Percentiles rank a stretch among this genome's conserved stretches.
Conservation (phyloP, 2,113 vertebrate genomes). For the Myxocyprinus asiaticus region DNA sequence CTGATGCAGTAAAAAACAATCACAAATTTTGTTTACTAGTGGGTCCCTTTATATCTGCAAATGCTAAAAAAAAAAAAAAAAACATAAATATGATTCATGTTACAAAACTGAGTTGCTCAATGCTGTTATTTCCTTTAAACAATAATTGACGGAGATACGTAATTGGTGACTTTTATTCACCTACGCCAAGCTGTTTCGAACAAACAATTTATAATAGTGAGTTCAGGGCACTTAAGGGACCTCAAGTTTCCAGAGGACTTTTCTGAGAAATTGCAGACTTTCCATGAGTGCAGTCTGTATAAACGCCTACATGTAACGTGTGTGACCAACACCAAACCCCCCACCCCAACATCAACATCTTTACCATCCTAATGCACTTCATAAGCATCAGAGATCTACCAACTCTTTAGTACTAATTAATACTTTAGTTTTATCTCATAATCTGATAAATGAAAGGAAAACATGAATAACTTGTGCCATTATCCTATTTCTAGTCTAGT, state of each 20-base stretch:
- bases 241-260: conserved; percentile 52
- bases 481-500: too few relatives aligned
- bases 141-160: conserved; percentile 48
- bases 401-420: too few relatives aligned
- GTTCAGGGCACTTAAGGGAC: conserved; percentile 58
- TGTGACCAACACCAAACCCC: not conserved
- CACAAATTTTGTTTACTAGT: too few relatives aligned
- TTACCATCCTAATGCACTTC: not conserved
- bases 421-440: too few relatives aligned
- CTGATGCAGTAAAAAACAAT: too few relatives aligned
- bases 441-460: too few relatives aligned
- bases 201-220: conserved; percentile 66
- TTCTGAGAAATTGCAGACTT: conserved; percentile 59
- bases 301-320: conserved; percentile 56
- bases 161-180: conserved; percentile 56
- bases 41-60: too few relatives aligned
- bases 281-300: conserved; percentile 47
- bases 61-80: too few relatives aligned
- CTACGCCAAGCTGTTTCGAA: conserved; percentile 51
- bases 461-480: too few relatives aligned
- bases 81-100: not conserved
- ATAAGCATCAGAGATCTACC: not conserved
- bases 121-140: conserved; percentile 50
- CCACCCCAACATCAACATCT: not conserved
- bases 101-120: conserved; percentile 13